phyloP scores from a whole-genome alignment of 2,113 vertebrate genomes.

The Alouatta palliata region DNA sequence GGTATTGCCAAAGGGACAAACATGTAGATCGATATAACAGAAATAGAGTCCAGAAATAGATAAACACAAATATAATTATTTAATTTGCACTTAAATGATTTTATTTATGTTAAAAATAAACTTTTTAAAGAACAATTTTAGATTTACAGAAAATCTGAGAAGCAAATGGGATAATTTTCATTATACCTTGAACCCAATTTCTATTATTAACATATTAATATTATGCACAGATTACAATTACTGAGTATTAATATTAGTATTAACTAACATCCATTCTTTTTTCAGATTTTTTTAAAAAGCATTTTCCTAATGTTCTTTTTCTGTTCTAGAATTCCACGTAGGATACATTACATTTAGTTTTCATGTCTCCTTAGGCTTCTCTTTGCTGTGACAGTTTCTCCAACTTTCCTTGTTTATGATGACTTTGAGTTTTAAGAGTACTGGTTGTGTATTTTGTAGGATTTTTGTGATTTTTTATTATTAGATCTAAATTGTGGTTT shows the following conservation, averaged over 20 bases:
- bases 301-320: not conserved
- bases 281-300: not conserved
- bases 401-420: not conserved
- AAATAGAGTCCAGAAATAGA: not conserved
- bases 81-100: not conserved
- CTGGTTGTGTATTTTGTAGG: not conserved
- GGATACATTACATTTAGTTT: not conserved
- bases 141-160: not conserved
- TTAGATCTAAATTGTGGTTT: not conserved
- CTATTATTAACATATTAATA: not conserved
- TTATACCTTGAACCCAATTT: not conserved
- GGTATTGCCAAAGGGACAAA: not conserved
- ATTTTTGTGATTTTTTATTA: not conserved
- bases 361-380: not conserved
- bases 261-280: not conserved
- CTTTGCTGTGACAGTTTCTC: not conserved
- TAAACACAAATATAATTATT: not conserved
- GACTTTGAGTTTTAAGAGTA: not conserved
- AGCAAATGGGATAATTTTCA: not conserved
- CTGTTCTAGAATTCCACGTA: not conserved
- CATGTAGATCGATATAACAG: not conserved
- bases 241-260: not conserved
- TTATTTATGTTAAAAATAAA: constrained; percentile 9
- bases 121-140: not conserved
- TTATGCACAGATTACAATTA: not conserved